Base-by-base conservation (phyloP, 2,797 vertebrate genomes). In the Ceryle rudis region DNA sequence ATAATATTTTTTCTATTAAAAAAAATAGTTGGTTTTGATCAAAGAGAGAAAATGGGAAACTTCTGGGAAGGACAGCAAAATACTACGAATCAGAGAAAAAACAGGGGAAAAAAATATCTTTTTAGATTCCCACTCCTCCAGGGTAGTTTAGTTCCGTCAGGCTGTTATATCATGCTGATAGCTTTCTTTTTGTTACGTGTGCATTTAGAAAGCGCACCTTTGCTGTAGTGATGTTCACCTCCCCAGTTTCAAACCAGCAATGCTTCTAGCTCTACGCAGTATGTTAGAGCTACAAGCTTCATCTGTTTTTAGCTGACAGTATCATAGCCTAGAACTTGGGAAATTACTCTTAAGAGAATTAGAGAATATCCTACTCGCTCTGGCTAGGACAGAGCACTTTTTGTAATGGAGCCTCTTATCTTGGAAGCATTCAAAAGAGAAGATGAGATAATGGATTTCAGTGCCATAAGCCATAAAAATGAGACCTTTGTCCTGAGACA, bases 371-470 rank as follows among this genome's bases (percentile, higher is more conserved):
- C 23, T 47, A 18, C 49, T 72, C 86, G 15, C 39, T 89, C 42
- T 79, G 46, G 37, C 22, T 84, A 0, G 5, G 19, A 33, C 29
- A 60, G 51, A 78, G 42, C 31, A 16, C 70, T 81, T 20, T 10
- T 9, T 65, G 11, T 93, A 73, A 86, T 1, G 3, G 25, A 33
- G 35, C 23, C 28, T 83, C 49, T 90, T 81, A 84, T 31, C 33
- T 67, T 74, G 22, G 67, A 89, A 95, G 18, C 28, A 52, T 42
- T 89, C n/a, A 66, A 72, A 89, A 67, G 47, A 74, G 74, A 89
- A 95, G 93, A 93, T 44, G 65, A 65, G 65, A 13, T 41, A 46
- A 61, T n/a, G 33, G 75, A 65, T 83, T 93, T 90, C 61, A 83
- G 46, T 28, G 28, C 33, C 21, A 21, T 49, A 64, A 83, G 39